phyloP scores from a whole-genome alignment of 2,888 invertebrate species.

The Hipparchia semele region DNA sequence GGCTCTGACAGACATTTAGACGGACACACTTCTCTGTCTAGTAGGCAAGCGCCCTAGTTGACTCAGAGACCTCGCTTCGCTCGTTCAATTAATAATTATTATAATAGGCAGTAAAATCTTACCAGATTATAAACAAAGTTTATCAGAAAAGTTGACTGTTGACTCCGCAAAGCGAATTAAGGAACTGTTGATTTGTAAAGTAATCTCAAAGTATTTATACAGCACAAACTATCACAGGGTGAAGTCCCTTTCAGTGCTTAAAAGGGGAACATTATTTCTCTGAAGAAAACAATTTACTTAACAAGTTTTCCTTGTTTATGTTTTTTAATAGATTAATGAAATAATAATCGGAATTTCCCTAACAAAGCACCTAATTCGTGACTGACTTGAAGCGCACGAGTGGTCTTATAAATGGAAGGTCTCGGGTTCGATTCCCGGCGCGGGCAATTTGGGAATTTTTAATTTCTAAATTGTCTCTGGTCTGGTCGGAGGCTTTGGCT shows the following conservation, averaged over 20 bases:
- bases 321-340: background rate
- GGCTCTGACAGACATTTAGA: no score
- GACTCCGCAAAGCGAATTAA: background rate
- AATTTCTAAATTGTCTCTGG: no score
- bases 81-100: background rate
- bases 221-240: slow-evolving; percentile 7
- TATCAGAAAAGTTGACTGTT: background rate
- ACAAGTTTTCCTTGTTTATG: slow-evolving; percentile 11
- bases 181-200: slow-evolving; percentile 6
- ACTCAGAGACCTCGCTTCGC: no score
- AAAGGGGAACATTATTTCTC: slow-evolving; percentile 2
- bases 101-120: background rate
- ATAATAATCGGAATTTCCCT: slow-evolving; percentile 11
- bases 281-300: background rate
- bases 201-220: slow-evolving; percentile 18
- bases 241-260: slow-evolving; percentile 18
- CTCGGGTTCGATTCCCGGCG: no score
- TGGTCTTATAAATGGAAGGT: no score
- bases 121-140: background rate
- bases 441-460: no score
- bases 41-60: no score
- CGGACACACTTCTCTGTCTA: no score
- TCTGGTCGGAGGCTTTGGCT: no score
- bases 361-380: no score
- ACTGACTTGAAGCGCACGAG: no score